phyloP scores from a whole-genome alignment of 2,888 invertebrate species.

The Lasiommata megera region DNA sequence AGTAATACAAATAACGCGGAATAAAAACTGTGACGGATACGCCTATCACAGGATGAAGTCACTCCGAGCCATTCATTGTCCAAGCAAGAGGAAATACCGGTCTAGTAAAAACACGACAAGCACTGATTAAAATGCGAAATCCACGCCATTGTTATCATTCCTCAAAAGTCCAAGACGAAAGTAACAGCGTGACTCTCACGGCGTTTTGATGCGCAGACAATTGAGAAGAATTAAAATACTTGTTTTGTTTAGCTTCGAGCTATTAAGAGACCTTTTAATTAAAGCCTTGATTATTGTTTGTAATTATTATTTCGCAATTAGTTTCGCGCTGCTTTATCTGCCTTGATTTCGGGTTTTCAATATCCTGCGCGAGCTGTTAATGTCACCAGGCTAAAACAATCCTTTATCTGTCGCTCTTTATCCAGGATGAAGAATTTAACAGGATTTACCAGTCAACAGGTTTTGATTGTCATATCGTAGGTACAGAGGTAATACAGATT shows the following conservation, averaged over 20 bases:
- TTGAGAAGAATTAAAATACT: slow-evolving; percentile 18
- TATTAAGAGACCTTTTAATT: slow-evolving; percentile 17
- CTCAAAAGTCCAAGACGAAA: slow-evolving; percentile 5
- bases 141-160: neutral
- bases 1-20: slow-evolving; percentile 5
- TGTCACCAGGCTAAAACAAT: too few relatives aligned
- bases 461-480: too few relatives aligned
- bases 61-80: slow-evolving; percentile 19
- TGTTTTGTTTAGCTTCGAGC: slow-evolving; percentile 6
- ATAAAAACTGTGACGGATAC: slow-evolving; percentile 12
- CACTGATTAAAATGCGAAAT: slow-evolving; percentile 22
- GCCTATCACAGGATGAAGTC: slow-evolving; percentile 23
- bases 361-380: too few relatives aligned
- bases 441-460: too few relatives aligned
- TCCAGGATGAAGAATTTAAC: too few relatives aligned
- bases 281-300: slow-evolving; percentile 16
- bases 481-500: too few relatives aligned
- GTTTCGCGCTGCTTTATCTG: too few relatives aligned
- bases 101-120: slow-evolving; percentile 15
- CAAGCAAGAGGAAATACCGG: slow-evolving; percentile 17
- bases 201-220: slow-evolving; percentile 11
- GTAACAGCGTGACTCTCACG: neutral
- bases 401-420: too few relatives aligned
- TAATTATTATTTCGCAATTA: too few relatives aligned
- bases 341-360: too few relatives aligned